A percentile compares a stretch with the other conserved stretches of the same genome.
Conservation (phyloP, 2,797 vertebrate species). For the Bovichtus diacanthus region DNA sequence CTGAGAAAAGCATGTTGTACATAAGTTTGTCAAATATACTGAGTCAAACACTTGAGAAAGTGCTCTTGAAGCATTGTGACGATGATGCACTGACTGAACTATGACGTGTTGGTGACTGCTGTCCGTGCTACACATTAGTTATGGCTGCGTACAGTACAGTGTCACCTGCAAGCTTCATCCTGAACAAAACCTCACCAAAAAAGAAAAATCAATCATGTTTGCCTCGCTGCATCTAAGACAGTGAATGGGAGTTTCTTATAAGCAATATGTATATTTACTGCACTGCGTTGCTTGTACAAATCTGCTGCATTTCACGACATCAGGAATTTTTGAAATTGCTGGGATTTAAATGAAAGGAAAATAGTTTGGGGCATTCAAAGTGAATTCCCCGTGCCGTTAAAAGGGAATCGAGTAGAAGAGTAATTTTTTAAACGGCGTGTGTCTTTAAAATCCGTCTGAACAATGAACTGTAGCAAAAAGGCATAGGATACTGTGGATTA, state of each 20-base stretch:
- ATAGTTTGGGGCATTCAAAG: conserved; percentile 42
- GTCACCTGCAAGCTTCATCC: neutral
- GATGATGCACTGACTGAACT: conserved; percentile 29
- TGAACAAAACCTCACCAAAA: conserved; percentile 34
- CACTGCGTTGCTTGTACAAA: conserved; percentile 24
- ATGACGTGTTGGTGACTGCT: conserved; percentile 1
- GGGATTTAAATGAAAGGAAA: conserved; percentile 39
- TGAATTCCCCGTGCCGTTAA: conserved; percentile 1
- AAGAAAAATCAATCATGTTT: conserved; percentile 46
- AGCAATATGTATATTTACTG: conserved; percentile 26
- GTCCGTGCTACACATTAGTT: neutral
- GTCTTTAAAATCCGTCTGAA: conserved; percentile 37
- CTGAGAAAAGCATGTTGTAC: conserved; percentile 47
- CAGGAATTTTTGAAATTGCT: conserved; percentile 52
- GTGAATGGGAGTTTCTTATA: conserved; percentile 12
- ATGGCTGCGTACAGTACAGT: neutral
- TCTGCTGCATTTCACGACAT: conserved; percentile 58
- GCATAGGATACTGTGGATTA: conserved; percentile 72
- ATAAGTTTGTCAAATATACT: conserved; percentile 16
- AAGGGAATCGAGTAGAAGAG: conserved; percentile 3
- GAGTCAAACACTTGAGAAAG: conserved; percentile 10
- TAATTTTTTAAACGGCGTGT: conserved; percentile 44
- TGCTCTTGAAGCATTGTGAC: conserved; percentile 22
- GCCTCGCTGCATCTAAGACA: conserved; percentile 33
- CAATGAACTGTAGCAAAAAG: conserved; percentile 61